Evolutionary conservation across 2,113 vertebrate species (phyloP).

Genomic region (Choloepus hoffmanni): DNA sequence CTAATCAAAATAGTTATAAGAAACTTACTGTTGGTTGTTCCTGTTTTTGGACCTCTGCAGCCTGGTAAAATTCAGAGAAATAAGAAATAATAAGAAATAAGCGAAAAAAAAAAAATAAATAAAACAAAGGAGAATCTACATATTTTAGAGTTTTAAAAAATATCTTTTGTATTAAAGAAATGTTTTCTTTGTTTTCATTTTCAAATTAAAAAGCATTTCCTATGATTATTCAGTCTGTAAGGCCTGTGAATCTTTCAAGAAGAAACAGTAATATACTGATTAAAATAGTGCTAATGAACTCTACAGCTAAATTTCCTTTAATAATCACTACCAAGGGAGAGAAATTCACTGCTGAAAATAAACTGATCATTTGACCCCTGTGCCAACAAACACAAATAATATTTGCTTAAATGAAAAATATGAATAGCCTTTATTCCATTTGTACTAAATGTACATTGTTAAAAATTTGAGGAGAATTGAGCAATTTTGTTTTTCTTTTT

Average conservation of each 20-base stretch:
- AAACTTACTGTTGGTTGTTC: conserved; percentile 70
- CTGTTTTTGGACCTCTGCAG: conserved; percentile 56
- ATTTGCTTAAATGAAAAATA: conserved; percentile 42
- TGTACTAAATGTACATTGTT: not conserved
- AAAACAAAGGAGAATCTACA: not conserved
- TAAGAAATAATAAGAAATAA: not conserved
- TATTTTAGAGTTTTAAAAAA: conserved; percentile 35
- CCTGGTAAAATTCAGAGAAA: conserved; percentile 40
- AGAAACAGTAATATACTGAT: not conserved
- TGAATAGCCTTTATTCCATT: not conserved
- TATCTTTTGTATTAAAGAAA: not conserved
- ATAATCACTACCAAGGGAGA: not conserved
- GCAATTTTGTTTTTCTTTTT: conserved; percentile 34
- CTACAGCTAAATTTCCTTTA: not conserved
- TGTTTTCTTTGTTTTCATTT: not conserved
- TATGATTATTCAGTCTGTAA: not conserved
- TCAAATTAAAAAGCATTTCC: not conserved
- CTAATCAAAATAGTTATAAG: conserved; percentile 14
- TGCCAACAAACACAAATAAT: not conserved
- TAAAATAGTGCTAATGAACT: not conserved
- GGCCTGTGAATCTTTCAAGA: not conserved
- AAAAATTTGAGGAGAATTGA: not conserved
- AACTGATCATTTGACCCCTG: not conserved
- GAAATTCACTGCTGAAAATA: conserved; percentile 29
- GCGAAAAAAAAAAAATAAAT: not conserved